These are phyloP conservation scores for Palythoa grandiflora DNA, from an alignment of 92 coral and sea anemone genomes.

Conservation along the genomic window DNA sequence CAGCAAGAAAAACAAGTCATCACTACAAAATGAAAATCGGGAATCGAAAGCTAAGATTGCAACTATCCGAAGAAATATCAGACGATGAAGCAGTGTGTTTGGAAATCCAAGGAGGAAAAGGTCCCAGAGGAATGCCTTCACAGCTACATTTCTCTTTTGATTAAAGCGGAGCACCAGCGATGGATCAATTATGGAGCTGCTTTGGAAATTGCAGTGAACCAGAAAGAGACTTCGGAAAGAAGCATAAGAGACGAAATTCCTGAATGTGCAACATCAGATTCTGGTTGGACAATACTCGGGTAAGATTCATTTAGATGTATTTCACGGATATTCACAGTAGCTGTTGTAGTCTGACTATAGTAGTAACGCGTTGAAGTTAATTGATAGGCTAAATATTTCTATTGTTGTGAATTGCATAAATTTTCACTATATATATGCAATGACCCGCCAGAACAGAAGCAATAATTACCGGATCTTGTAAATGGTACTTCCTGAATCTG, in stretches of 20 bases:
- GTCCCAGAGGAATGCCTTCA: constrained; percentile 8
- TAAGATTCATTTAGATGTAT: not conserved
- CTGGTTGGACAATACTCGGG: constrained; percentile 39
- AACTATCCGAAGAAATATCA: no score
- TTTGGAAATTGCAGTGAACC: not conserved
- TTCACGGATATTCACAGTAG: not conserved
- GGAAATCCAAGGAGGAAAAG: constrained; percentile 36
- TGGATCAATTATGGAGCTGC: constrained; percentile 31
- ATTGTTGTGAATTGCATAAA: no score
- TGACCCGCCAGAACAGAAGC: no score
- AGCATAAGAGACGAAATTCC: constrained; percentile 14
- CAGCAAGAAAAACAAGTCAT: not conserved
- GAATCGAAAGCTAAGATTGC: not conserved
- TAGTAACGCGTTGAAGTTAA: no score
- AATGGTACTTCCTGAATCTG: no score
- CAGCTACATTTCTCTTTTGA: constrained; percentile 5
- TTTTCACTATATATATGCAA: no score
- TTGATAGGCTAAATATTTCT: no score
- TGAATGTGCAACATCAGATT: constrained; percentile 7
- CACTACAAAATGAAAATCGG: not conserved
- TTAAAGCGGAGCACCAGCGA: constrained; percentile 34
- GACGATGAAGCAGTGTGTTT: constrained; percentile 33
- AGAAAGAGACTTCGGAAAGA: not conserved
- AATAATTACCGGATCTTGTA: no score
- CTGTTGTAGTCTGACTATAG: not conserved